phyloP scores from a whole-genome alignment of 2,888 invertebrate species.

The Apodemia zela region DNA sequence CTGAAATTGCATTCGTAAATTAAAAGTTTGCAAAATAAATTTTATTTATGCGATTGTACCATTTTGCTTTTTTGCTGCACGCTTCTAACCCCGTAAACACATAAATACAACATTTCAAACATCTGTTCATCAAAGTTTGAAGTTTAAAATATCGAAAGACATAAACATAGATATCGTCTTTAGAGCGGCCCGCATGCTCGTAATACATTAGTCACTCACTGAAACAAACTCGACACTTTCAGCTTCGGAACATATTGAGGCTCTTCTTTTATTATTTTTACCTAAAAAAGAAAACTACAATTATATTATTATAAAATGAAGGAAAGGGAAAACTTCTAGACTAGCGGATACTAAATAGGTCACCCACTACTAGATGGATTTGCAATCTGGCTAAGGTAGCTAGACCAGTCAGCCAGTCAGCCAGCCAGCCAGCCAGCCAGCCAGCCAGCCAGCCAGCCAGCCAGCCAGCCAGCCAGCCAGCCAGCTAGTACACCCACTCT shows the following conservation, averaged over 20 bases:
- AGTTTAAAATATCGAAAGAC: neutral
- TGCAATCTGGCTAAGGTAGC: no score
- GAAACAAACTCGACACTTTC: conserved; percentile 70
- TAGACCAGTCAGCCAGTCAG: no score
- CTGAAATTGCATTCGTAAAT: no score
- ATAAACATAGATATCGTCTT: neutral
- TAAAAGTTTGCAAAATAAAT: no score
- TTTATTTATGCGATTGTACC: no score
- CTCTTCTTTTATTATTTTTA: conserved; percentile 56
- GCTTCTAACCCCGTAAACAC: conserved; percentile 1
- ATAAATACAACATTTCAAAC: neutral
- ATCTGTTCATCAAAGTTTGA: neutral
- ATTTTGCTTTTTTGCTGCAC: neutral
- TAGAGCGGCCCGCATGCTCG: neutral
- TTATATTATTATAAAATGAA: conserved; percentile 5
- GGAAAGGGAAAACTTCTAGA: no score
- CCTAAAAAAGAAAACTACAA: conserved; percentile 42
- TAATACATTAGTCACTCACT: conserved; percentile 45
- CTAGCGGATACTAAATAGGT: no score
- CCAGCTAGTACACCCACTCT: no score
- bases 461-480: no score
- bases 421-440: no score
- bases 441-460: no score
- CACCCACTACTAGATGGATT: no score
- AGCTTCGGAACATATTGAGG: conserved; percentile 64